Base-by-base conservation (phyloP, 2,113 vertebrate genomes). In the Epinephelus fuscoguttatus region DNA sequence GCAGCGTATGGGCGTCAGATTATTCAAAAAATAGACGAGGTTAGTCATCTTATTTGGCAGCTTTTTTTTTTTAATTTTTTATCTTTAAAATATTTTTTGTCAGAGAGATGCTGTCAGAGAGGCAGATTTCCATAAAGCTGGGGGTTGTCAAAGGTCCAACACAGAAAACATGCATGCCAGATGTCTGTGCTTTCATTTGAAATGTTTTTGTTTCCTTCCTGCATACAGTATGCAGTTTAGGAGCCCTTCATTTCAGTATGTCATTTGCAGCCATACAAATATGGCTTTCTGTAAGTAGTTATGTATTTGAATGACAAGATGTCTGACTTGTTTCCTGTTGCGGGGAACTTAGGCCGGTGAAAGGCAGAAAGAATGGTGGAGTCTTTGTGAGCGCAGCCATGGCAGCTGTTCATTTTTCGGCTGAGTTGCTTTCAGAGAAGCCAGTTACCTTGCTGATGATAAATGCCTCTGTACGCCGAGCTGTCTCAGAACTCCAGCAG, bases 331-430 rank as follows among this genome's bases (percentile, higher is more conserved):
- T 91, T 92, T 91, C 82, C 86, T 83, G 73, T 82, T 80, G 79
- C 89, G 84, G 78, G 66, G 84, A 67, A 86, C 64, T 40, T 75
- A 59, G 68, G 66, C 60, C 15, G 10, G 79, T 77, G 74, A 85
- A 88, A 86, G 45, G 64, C 66, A 82, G 79, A 73, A 78, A 86
- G 88, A 90, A 93, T 88, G 75, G 84, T 37, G 69, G 59, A 68
- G 84, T 82, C 84, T 92, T 87, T 89, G 86, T 82, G 91, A 88
- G 89, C 71, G 81, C 78, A 81, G 74, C 70, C 64, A 27, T 96
- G 95, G 94, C 96, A 97, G 95, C 95, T 97, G 96, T 96, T 97
- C 94, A 96, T 97, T 97, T 98, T 97, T 96, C 96, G 95, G 96
- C 91, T 92, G 94, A 96, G 88, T 92, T 93, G 95, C 84, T 95